Evolutionary conservation across 1,140 invertebrate genomes (phyloP).

Genomic region (Phymastichus coffea): DNA sequence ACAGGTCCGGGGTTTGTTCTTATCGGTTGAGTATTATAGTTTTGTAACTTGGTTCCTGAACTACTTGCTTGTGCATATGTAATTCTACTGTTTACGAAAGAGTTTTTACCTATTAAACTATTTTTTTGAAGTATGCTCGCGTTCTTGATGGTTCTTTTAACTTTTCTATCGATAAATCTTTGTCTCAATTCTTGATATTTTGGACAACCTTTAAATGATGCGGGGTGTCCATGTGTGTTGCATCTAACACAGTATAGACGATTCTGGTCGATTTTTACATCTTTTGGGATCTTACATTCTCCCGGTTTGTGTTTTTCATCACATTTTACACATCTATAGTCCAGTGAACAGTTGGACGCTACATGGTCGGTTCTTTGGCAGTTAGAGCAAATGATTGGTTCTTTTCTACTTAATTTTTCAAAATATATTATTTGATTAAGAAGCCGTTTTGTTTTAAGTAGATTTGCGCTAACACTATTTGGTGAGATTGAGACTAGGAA

Average conservation of each 20-base stretch:
- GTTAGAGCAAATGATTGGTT: conserved; percentile 12
- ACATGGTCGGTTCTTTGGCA: conserved; percentile 26
- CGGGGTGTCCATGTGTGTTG: not conserved
- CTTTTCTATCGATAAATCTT: no score
- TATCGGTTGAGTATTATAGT: no score
- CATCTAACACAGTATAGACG: conserved; percentile 3
- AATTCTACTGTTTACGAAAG: no score
- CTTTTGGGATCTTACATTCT: not conserved
- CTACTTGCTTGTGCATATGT: no score
- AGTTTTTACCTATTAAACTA: no score
- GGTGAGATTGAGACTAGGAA: not conserved
- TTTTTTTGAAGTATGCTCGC: no score
- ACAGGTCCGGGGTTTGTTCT: no score
- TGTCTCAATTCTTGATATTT: not conserved
- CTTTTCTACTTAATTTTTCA: conserved; percentile 16
- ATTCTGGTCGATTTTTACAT: not conserved
- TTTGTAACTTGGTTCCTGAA: no score
- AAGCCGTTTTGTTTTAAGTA: conserved; percentile 2
- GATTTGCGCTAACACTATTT: not conserved
- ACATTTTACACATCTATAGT: conserved; percentile 31
- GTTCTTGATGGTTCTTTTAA: no score
- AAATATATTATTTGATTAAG: conserved; percentile 6
- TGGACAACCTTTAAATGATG: conserved; percentile 10
- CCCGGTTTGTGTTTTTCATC: conserved; percentile 18
- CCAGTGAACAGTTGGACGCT: conserved; percentile 22